Percentiles rank a stretch among this genome's conserved stretches.
Evolutionary conservation across 1,140 invertebrate genomes (phyloP).

Genomic region (Onthophagus taurus): DNA sequence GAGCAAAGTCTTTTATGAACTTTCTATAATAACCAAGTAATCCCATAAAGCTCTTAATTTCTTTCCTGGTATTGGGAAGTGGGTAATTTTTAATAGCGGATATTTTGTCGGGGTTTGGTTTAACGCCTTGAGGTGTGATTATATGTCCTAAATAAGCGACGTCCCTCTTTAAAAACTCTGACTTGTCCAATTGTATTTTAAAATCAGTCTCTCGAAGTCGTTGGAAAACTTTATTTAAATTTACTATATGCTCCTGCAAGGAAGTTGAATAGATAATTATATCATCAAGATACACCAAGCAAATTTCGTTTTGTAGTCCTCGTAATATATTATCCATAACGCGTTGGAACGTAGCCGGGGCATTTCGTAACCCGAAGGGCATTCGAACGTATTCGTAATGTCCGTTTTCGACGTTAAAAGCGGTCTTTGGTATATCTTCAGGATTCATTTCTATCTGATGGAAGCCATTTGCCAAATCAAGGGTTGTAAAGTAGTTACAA

Average conservation of each 20-base stretch:
- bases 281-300: slow-evolving; percentile 37
- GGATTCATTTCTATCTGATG: slow-evolving; percentile 38
- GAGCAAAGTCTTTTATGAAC: slow-evolving; percentile 15
- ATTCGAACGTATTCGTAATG: slow-evolving; percentile 25
- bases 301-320: slow-evolving; percentile 8
- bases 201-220: slow-evolving; percentile 20
- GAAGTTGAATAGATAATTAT: slow-evolving; percentile 32
- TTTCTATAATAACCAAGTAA: slow-evolving; percentile 14
- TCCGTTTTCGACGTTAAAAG: slow-evolving; percentile 28
- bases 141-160: slow-evolving; percentile 13
- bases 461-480: slow-evolving; percentile 38
- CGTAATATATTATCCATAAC: slow-evolving; percentile 7
- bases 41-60: slow-evolving; percentile 28
- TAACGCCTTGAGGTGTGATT: slow-evolving; percentile 33
- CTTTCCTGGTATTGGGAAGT: slow-evolving; percentile 31
- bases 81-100: slow-evolving; percentile 34
- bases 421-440: slow-evolving; percentile 33
- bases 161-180: slow-evolving; percentile 18
- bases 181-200: slow-evolving; percentile 27
- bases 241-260: slow-evolving; percentile 28
- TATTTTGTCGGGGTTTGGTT: slow-evolving; percentile 37
- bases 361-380: slow-evolving; percentile 16
- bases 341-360: slow-evolving; percentile 7
- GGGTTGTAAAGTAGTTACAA: slow-evolving; percentile 24
- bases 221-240: too few relatives aligned